Evolutionary conservation across 2,888 invertebrate species (phyloP), one percentile per base, ranked within the genome.

Genomic region (Campopleginae sp.): DNA sequence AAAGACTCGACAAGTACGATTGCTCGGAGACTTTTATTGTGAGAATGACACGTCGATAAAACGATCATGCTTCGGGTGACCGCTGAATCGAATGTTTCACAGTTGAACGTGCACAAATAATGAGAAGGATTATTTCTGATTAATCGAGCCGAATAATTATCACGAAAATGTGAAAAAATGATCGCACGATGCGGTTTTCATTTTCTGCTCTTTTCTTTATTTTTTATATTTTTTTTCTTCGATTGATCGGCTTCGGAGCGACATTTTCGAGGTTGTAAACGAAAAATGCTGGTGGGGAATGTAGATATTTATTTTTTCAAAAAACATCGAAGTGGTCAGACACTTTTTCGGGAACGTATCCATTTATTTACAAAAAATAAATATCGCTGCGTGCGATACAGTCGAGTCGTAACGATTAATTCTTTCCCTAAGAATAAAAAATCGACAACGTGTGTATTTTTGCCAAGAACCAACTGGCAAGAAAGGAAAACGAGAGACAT

Each of bases 11-110:
- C 86, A 86, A 70, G 81, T 68, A 68, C 80, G 80, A 87, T 88
- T 80, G 81, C 75, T 68, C 42, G 44, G 68, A 61, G 86, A 88
- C 88, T 86, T 90, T 90, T 89, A 88, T 88, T 76, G 79, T 66
- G 46, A 61, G 68, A 86, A 74, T 46, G 74, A 80, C 68, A 63
- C 65, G 58, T 33, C 77, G 77, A 86, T 83, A 86, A 86, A 68
- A 80, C 80, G 54, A 46, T 58, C 54, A 31, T 17, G 54, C 54
- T 31, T 3, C 23, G 58, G 23, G 72, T 65, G 19, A 58, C 38
- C 51, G 79, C 42, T 1, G n/a, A 38, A 33, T 51, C 8, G 51
- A 27, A 66, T 65, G 31, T 72, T 80, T 33, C 33, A 27, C 76
- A 65, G 61, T 44, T 27, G 33, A 48, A 72, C 72, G 72, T 42